These are phyloP conservation scores for Dolichomitus sp. DNA, from an alignment of 2,888 invertebrate genomes.

Conservation along the genomic window DNA sequence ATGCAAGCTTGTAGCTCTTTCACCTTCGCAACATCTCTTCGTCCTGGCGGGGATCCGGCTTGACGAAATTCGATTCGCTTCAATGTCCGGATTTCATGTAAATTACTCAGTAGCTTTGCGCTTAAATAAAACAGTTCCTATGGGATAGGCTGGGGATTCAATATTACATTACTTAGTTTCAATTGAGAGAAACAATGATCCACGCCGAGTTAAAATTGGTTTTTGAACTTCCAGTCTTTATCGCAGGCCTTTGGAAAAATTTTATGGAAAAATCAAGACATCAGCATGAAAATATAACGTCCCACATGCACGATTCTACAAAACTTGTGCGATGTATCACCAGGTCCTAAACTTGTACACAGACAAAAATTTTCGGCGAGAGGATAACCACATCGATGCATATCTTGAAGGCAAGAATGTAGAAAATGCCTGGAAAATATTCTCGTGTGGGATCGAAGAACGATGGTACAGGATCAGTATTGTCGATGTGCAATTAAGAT, in stretches of 20 bases:
- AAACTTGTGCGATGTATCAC: too few species aligned
- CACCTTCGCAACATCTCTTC: constrained; percentile 34
- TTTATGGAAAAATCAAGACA: not conserved
- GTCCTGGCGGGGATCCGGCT: constrained; percentile 34
- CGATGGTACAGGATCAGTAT: too few species aligned
- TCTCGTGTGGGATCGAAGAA: too few species aligned
- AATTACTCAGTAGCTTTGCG: constrained; percentile 43
- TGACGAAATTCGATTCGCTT: constrained; percentile 47
- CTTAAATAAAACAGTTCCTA: constrained; percentile 18
- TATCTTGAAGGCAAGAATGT: too few species aligned
- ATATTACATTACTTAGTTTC: constrained; percentile 7
- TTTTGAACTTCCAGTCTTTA: not conserved
- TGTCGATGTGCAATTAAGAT: too few species aligned
- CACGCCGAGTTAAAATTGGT: not conserved
- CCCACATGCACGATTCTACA: too few species aligned
- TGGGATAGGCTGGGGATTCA: not conserved
- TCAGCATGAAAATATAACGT: not conserved
- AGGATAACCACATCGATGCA: too few species aligned
- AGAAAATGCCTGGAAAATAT: too few species aligned
- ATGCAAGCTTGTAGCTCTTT: constrained; percentile 25
- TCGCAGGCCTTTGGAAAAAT: not conserved
- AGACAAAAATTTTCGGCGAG: too few species aligned
- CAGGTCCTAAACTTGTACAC: too few species aligned
- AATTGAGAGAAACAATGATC: not conserved
- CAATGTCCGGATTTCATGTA: constrained; percentile 41